Evolutionary conservation across 2,888 invertebrate species (phyloP).

Genomic region (Fragum sueziense): DNA sequence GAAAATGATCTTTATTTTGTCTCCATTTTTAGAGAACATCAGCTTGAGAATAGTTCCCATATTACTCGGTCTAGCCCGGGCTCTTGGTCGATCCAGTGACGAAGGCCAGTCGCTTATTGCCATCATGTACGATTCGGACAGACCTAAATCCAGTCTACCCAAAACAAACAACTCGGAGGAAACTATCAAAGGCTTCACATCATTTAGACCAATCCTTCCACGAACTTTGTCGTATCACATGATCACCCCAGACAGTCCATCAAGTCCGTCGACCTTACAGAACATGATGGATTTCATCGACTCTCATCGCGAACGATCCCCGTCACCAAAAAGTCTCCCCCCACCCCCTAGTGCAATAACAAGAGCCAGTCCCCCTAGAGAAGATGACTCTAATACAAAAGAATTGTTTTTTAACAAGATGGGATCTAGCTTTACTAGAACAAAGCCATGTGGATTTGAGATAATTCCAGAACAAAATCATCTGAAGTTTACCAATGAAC

Average conservation of each 20-base stretch:
- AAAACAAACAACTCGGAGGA: constrained; percentile 73
- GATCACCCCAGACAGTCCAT: constrained; percentile 68
- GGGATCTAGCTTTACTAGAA: constrained; percentile 90
- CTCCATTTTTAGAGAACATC: constrained; percentile 4
- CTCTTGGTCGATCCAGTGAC: constrained; percentile 94
- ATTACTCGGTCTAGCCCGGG: constrained; percentile 93
- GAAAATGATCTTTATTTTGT: too few species aligned
- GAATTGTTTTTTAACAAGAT: constrained; percentile 95
- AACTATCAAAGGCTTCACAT: constrained; percentile 82
- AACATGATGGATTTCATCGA: constrained; percentile 51
- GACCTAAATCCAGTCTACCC: constrained; percentile 26
- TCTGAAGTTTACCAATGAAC: constrained; percentile 77
- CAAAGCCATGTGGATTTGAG: constrained; percentile 78
- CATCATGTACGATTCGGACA: constrained; percentile 59
- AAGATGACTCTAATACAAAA: constrained; percentile 86
- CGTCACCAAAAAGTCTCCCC: constrained; percentile 59
- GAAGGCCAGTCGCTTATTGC: constrained; percentile 90
- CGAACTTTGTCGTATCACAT: constrained; percentile 89
- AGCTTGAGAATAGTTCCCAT: constrained; percentile 89
- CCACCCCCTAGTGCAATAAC: constrained; percentile 11
- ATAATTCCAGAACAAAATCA: constrained; percentile 76
- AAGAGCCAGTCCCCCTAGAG: constrained; percentile 37
- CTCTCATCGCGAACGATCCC: constrained; percentile 60
- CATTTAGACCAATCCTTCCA: constrained; percentile 92
- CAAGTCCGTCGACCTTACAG: constrained; percentile 53